Base-by-base conservation (phyloP, 2,888 invertebrate species). In the Trissonchulus latispiculum region DNA sequence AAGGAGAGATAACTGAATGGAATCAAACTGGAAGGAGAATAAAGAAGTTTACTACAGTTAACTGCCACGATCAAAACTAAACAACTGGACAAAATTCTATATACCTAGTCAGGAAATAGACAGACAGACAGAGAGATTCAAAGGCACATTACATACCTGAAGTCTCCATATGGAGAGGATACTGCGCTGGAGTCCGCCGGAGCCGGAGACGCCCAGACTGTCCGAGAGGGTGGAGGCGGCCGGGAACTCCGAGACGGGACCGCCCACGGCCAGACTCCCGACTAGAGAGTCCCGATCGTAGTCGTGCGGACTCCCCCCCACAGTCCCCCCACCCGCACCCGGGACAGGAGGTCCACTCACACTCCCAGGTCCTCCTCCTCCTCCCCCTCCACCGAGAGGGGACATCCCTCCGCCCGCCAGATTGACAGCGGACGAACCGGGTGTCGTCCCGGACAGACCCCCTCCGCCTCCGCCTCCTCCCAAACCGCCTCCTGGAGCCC, bases 221-320 rank as follows among this genome's bases (percentile, higher is more conserved):
- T 80, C 79, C n/a, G 79, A 79, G 23, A 77, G 71, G 8, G 78
- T 77, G 18, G 78, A 77, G 2, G 78, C 76, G n/a, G 73, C 77
- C 18, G 77, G 76, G 48, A 48, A 48, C 48, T 48, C 48, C 8
- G 48, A 48, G 8, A 48, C 48, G 48, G 48, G 48, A 48, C 48
- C 48, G 8, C 48, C 48, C 48, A 48, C 23, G 48, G 48, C 48
- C 48, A 48, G 8, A 23, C 48, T 48, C 8, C 48, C 48, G 8
- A 48, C 48, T 23, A 48, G 48, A 48, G 48, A 48, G 48, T 48
- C 48, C 23, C 48, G 48, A 23, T 48, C 48, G 48, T 48, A 48
- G 48, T 48, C 48, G 48, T 48, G 48, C 48, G 48, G 48, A 48
- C 48, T 48, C 8, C 48, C 64, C 29, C 36, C 59, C 69, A 68